Base-by-base conservation (phyloP, 2,113 vertebrate species). In the Bucco capensis region DNA sequence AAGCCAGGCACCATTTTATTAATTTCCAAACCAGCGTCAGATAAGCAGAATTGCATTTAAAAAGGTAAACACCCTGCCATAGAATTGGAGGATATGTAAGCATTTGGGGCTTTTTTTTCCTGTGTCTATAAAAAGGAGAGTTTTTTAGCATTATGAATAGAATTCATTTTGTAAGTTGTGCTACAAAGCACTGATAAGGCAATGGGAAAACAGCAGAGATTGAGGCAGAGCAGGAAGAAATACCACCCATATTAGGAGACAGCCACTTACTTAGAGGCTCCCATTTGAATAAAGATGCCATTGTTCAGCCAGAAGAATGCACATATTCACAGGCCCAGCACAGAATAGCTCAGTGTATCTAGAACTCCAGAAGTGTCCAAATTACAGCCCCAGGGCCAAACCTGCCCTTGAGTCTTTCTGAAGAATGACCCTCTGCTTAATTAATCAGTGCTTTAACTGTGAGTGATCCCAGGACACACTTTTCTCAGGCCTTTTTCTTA, bases 331-430 rank as follows among this genome's bases (percentile, higher is more conserved):
- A 95, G 93, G 67, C 90, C 56, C 18, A 0, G 44, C 65, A 91
- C 77, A 95, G 87, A 95, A 94, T 92, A 95, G 90, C 94, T 96
- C 93, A 93, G 94, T 95, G 92, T 92, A 95, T 95, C 88, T 92
- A 94, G 91, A 93, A 95, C 94, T 95, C 95, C 93, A 91, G 93
- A 96, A 96, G 83, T 92, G 86, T 95, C 95, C 92, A 96, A 94
- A 90, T 95, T 94, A 94, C 84, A 97, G 91, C 93, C 89, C 76
- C 82, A 53, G 95, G 92, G 93, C 79, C 90, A 93, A 94, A 94
- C 92, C 90, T 96, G 95, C 90, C 90, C 91, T 95, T 87, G 49
- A 90, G 92, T 83, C 93, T 94, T 88, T 87, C 89, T 88, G 86
- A 93, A 92, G 94, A 95, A 92, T 96, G 94, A 94, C 81, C 89